Percentiles rank a stretch among this genome's conserved stretches.
These are phyloP conservation scores for Stenopsyche tienmushanensis DNA, from an alignment of 1,140 invertebrate genomes.

Conservation along the genomic window DNA sequence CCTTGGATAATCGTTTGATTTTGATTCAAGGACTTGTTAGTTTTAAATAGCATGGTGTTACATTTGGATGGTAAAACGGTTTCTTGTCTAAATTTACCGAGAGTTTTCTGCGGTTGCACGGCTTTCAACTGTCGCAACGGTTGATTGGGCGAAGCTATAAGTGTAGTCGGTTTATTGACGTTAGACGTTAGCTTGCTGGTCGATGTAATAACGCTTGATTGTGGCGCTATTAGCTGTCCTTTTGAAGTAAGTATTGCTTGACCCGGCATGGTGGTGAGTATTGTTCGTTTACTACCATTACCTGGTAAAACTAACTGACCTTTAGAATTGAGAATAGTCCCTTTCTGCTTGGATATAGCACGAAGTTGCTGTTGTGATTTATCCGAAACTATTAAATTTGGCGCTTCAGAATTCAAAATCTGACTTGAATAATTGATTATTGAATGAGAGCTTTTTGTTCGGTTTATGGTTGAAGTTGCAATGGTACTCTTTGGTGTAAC, in stretches of 20 bases:
- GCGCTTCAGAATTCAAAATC: conserved; percentile 35
- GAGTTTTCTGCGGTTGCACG: conserved; percentile 5
- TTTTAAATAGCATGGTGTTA: neutral
- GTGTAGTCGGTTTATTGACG: conserved; percentile 21
- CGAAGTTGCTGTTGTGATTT: neutral
- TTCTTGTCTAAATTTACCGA: neutral
- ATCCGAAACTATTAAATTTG: too few relatives aligned
- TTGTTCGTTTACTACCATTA: conserved; percentile 41
- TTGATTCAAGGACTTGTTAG: neutral
- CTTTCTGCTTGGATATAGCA: conserved; percentile 7
- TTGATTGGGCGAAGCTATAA: neutral
- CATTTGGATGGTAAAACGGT: neutral
- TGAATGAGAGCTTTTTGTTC: conserved; percentile 50
- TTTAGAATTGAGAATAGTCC: conserved; percentile 14
- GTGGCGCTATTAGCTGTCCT: conserved; percentile 52
- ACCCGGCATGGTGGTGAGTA: conserved; percentile 31
- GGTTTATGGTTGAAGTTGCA: conserved; percentile 52
- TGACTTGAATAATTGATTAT: conserved; percentile 52
- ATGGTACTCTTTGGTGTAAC: conserved; percentile 47
- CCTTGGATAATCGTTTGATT: conserved; percentile 1
- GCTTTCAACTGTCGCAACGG: conserved; percentile 2
- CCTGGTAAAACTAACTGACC: conserved; percentile 25
- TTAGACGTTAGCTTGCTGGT: conserved; percentile 43
- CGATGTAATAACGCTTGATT: conserved; percentile 50
- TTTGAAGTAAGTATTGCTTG: conserved; percentile 45